Percentiles rank a stretch among this genome's conserved stretches.
Evolutionary conservation across 2,113 vertebrate species (phyloP).

Genomic region (Morone chrysops): DNA sequence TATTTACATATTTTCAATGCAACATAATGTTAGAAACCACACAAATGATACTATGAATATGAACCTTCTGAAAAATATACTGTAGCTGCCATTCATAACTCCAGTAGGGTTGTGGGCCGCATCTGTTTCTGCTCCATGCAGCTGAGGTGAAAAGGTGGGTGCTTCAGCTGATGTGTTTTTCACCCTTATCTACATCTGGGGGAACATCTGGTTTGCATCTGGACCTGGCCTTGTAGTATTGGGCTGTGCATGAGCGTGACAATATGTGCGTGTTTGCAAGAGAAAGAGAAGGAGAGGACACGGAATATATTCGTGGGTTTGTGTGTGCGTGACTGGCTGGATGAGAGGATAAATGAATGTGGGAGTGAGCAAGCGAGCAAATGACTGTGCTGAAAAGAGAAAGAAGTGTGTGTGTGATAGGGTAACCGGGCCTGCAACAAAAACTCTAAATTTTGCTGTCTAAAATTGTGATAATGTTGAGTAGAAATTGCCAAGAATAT

Average conservation of each 20-base stretch:
- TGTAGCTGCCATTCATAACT: conserved; percentile 11
- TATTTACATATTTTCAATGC: neutral
- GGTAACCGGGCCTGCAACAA: neutral
- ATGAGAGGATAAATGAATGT: conserved; percentile 24
- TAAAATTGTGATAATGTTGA: neutral
- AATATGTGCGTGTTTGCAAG: conserved; percentile 21
- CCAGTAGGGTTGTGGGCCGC: neutral
- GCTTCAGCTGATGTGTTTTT: conserved; percentile 71
- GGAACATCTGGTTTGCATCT: conserved; percentile 78
- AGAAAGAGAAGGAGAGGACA: neutral
- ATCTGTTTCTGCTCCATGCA: conserved; percentile 51
- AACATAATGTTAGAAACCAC: neutral
- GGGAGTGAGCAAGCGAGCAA: neutral
- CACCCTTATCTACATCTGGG: conserved; percentile 70
- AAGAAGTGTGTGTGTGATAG: neutral
- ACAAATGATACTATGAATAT: neutral
- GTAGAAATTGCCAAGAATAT: neutral
- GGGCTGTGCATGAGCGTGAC: conserved; percentile 52
- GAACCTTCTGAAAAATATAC: neutral
- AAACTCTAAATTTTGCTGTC: neutral
- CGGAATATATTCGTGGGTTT: conserved; percentile 28
- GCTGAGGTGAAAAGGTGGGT: conserved; percentile 67
- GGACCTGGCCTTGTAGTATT: conserved; percentile 22
- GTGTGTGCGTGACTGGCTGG: conserved; percentile 37
- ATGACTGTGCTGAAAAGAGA: conserved; percentile 10